Evolutionary conservation across 2,113 vertebrate genomes (phyloP), one percentile per base, ranked within the genome.

Genomic region (Gopherus flavomarginatus): DNA sequence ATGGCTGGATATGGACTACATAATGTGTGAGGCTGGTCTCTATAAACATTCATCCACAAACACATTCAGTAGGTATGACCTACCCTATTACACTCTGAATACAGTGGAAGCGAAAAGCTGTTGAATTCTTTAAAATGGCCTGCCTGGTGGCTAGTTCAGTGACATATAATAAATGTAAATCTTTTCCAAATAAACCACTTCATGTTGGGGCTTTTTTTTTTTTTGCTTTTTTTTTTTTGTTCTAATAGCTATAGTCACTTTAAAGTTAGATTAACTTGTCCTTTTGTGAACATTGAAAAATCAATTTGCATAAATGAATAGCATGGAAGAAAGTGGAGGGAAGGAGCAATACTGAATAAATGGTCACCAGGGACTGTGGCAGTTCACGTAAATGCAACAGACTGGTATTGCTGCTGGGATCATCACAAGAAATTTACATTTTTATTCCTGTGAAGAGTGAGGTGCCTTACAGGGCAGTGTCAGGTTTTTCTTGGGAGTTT

Each of bases 321-420:
- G 13, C 8, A 17, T 42, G 35, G 26, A 92, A 52, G 90, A 92
- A 90, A 49, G 56, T 44, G 87, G 44, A 35, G 2, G 24, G 84
- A 92, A 8, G 9, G 21, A 88, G 49, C 16, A 78, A 92, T 90
- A 86, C 11, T 42, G 31, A 89, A 82, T 80, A 49, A 9, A 89
- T 69, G 95, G 94, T 94, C 16, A 72, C 29, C 4, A 90, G 69
- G 13, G 24, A 77, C 52, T 87, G 2, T 92, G 53, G 42, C 52
- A 94, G 22, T 94, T 96, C 77, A 86, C 29, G 38, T 79, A 85
- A 95, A 89, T 52, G 72, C 69, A 95, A 84, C 81, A 92, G 85
- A 85, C 86, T 87, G 38, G 81, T 86, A 5, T 16, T 95, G 35
- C 54, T 89, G 24, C 13, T 86, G 95, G 88, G 85, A 84, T 93